phyloP scores from a whole-genome alignment of 2,888 invertebrate species.

The Litoditis marina region DNA sequence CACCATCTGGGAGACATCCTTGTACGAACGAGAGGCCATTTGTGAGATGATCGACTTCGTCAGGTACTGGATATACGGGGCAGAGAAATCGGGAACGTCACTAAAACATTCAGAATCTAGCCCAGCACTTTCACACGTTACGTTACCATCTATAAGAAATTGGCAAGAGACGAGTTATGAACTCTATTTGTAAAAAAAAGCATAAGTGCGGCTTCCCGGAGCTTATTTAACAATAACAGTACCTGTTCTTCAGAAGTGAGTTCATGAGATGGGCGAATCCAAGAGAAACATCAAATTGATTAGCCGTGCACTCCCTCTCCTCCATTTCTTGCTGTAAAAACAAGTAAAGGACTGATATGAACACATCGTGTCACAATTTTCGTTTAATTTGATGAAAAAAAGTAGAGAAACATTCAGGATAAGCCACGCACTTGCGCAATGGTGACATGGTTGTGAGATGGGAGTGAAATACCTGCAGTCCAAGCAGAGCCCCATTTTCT shows the following conservation, averaged over 20 bases:
- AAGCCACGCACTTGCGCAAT: too few species aligned
- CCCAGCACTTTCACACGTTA: background rate
- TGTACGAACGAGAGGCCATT: conserved; percentile 45
- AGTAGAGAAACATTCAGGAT: too few species aligned
- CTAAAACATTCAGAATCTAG: conserved; percentile 2
- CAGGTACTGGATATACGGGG: conserved; percentile 46
- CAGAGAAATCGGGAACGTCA: conserved; percentile 30
- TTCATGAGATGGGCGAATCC: conserved; percentile 46
- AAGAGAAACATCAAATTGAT: conserved; percentile 46
- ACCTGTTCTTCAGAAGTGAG: conserved; percentile 39
- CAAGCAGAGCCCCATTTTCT: conserved; percentile 35
- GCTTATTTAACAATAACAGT: background rate
- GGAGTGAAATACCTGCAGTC: conserved; percentile 44
- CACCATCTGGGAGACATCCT: conserved; percentile 50
- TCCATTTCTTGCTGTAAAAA: conserved; percentile 49
- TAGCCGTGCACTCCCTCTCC: conserved; percentile 45
- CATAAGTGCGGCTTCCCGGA: too few species aligned
- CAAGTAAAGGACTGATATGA: too few species aligned
- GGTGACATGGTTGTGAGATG: too few species aligned
- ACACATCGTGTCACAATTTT: too few species aligned
- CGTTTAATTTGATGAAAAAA: background rate
- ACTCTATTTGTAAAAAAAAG: background rate
- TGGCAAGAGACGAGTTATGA: background rate
- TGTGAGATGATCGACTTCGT: conserved; percentile 47
- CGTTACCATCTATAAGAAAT: too few species aligned